Percentiles rank a stretch among this genome's conserved stretches.
phyloP scores from a whole-genome alignment of 2,888 invertebrate species.

The Dimorphilus gyrociliatus region DNA sequence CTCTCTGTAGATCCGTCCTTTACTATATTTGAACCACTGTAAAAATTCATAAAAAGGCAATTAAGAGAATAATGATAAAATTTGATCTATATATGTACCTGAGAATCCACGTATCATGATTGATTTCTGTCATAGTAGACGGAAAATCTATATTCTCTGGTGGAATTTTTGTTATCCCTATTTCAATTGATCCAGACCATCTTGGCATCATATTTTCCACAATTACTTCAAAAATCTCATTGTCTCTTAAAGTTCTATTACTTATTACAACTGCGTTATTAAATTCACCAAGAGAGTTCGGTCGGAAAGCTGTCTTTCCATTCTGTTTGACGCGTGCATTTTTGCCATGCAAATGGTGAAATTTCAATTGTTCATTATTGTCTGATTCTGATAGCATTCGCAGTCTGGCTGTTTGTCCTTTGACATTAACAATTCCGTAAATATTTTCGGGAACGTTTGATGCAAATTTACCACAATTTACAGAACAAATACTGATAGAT shows the following conservation, averaged over 20 bases:
- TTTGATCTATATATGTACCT: constrained; percentile 33
- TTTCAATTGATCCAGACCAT: constrained; percentile 82
- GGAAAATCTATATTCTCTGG: constrained; percentile 75
- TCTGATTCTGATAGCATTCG: no score
- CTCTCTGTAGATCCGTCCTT: constrained; percentile 69
- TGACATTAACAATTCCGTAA: constrained; percentile 85
- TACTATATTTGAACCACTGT: constrained; percentile 69
- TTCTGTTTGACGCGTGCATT: constrained; percentile 69
- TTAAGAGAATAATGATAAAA: neutral
- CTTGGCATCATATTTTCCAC: constrained; percentile 78
- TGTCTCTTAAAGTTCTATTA: constrained; percentile 65
- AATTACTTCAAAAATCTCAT: constrained; percentile 76
- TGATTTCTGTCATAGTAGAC: constrained; percentile 75
- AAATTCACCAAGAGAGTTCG: constrained; percentile 74
- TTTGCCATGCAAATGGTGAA: constrained; percentile 72
- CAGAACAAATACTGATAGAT: constrained; percentile 78
- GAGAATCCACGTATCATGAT: constrained; percentile 76
- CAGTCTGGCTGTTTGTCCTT: constrained; percentile 46
- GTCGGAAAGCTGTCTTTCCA: constrained; percentile 66
- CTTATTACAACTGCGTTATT: constrained; percentile 85
- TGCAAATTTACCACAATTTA: constrained; percentile 67
- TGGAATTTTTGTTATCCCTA: constrained; percentile 73
- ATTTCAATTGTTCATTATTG: constrained; percentile 39
- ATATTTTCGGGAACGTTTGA: constrained; percentile 59
- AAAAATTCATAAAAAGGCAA: constrained; percentile 6